Evolutionary conservation across 1,140 invertebrate species (phyloP).

Genomic region (Holotrichia oblita): DNA sequence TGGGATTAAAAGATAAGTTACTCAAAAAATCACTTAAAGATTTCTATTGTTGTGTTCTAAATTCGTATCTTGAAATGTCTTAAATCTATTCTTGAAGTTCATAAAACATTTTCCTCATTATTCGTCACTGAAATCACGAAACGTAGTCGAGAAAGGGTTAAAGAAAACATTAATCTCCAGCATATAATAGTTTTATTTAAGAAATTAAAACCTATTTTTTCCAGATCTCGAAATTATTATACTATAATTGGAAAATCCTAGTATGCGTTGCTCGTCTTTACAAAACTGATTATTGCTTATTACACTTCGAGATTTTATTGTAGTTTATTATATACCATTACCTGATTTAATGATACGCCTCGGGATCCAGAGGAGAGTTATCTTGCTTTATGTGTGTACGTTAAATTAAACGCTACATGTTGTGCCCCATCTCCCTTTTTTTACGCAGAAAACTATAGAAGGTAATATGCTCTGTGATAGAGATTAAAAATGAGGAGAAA

Average conservation of each 20-base stretch:
- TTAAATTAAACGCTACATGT: constrained; percentile 17
- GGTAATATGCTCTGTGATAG: background rate
- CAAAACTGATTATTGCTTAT: constrained; percentile 21
- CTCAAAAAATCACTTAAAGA: too few relatives aligned
- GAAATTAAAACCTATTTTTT: background rate
- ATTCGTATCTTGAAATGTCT: too few relatives aligned
- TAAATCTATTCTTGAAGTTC: too few relatives aligned
- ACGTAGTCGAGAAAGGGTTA: too few relatives aligned
- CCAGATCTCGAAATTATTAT: background rate
- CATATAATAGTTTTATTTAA: background rate
- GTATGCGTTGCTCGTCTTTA: constrained; percentile 6
- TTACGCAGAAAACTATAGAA: background rate
- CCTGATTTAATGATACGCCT: constrained; percentile 19
- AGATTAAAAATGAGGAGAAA: background rate
- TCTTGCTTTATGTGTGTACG: constrained; percentile 7
- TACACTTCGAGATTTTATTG: constrained; percentile 20
- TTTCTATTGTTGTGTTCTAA: too few relatives aligned
- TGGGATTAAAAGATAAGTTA: too few relatives aligned
- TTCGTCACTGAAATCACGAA: too few relatives aligned
- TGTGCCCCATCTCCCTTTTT: background rate
- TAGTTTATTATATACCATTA: constrained; percentile 21
- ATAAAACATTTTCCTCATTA: too few relatives aligned
- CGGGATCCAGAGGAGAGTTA: background rate
- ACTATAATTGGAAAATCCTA: constrained; percentile 17
- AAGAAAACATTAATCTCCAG: too few relatives aligned